Base-by-base conservation (phyloP, 2,888 invertebrate species). In the Diachrysia chrysitis region DNA sequence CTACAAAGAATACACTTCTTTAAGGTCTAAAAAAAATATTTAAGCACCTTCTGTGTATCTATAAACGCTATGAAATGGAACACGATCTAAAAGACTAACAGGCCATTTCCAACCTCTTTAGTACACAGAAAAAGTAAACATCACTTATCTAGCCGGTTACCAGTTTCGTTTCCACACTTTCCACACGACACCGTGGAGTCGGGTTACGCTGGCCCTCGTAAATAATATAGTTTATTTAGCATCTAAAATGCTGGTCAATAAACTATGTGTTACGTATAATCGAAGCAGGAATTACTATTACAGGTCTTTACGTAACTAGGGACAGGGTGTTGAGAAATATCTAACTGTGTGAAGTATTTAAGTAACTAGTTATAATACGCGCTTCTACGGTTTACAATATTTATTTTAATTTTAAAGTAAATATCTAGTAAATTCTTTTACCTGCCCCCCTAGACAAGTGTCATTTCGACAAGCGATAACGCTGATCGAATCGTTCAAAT, bases 251-350 rank as follows among this genome's bases (percentile, higher is more conserved):
- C 58, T 51, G 57, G 48, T 66, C 63, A 60, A 65, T 69, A 16
- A 57, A 14, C 69, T 73, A 60, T 42, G 63, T 79, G 62, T 79
- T 80, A 81, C 75, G 78, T 81, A 67, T 79, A 71, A 82, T 79
- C 76, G 69, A 81, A 84, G 70, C 83, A 84, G 85, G 85, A 84
- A 83, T 80, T 80, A 62, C 70, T 76, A 69, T 81, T 82, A 82
- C 82, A 56, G 54, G 42, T 6, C 61, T 80, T 83, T 85, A 86
- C 83, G 84, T 87, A 85, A 87, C 69, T 62, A 62, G 76, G 74
- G 72, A 73, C 79, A 70, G 75, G 78, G 71, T 76, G 63, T 87
- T 82, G 79, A 76, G 85, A 81, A 83, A 84, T 82, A 51, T 42
- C 51, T n/a, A 65, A 75, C 79, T 75, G 64, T 73, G 79, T 77